Base-by-base conservation (phyloP, 2,797 vertebrate genomes). In the Typhlichthys eigenmanni region DNA sequence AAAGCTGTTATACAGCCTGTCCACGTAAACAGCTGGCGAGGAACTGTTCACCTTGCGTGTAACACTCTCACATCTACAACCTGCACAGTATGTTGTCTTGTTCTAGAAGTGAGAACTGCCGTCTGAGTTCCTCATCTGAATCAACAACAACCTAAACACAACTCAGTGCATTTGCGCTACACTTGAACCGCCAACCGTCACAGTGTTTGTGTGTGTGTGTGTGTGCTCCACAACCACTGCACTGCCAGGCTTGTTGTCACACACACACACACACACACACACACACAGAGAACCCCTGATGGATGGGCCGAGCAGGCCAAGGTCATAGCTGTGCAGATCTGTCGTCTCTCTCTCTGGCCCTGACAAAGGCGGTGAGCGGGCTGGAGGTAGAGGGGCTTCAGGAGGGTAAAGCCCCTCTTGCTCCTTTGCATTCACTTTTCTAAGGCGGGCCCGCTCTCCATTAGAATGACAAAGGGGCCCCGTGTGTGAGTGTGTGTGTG, bases 301-400 rank as follows among this genome's bases (percentile, higher is more conserved):
- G 91, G 91, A 93, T 92, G 88, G 90, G 82, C 85, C 90, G 87
- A 87, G 79, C 86, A 91, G 89, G 87, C 89, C 90, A 92, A 91
- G 92, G 91, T 92, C 89, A 74, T 81, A 85, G 91, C 85, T 91
- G 83, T 86, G 85, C 85, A 90, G 85, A 92, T 93, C 88, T 71
- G 87, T 91, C 89, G 89, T 91, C 75, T 81, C 79, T 83, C 75
- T 66, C 77, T 86, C 78, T 74, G 66, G 48, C 62, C 73, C 79
- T 83, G 84, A 93, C 92, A 92, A 92, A 92, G 85, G 86, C 88
- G 72, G 79, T 24, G 66, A 87, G 84, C 73, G 87, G 87, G 80
- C 72, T 84, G 69, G 89, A 90, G 81, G 84, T 87, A 85, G 81
- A 88, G 87, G 75, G 87, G 75, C 84, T 91, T 91, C 79, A 89